Evolutionary conservation across 92 coral and sea anemone species (phyloP).

Genomic region (Epizoanthus rinbou): DNA sequence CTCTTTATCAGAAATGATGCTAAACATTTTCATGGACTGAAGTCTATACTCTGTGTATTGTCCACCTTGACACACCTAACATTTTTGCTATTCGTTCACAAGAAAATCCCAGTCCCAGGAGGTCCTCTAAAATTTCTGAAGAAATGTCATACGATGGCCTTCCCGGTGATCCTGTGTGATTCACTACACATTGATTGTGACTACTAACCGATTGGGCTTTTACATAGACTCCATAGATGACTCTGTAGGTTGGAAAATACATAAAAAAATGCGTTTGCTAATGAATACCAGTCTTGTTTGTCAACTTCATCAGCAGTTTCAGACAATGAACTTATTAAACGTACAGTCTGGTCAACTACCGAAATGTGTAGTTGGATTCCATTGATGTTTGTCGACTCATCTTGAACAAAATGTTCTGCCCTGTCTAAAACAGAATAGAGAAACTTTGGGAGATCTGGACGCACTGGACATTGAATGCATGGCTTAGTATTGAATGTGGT

Average conservation of each 20-base stretch:
- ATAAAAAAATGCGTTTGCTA: constrained; percentile 11
- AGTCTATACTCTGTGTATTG: not conserved
- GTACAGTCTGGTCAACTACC: too few relatives aligned
- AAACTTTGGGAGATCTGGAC: too few relatives aligned
- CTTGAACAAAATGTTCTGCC: too few relatives aligned
- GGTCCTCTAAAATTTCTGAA: constrained; percentile 21
- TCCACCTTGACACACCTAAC: constrained; percentile 16
- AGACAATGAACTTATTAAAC: too few relatives aligned
- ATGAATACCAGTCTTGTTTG: constrained; percentile 11
- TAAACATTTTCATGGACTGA: not conserved
- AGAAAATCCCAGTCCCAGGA: constrained; percentile 14
- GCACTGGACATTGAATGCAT: too few relatives aligned
- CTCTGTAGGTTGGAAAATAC: not conserved
- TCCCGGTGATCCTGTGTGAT: constrained; percentile 19
- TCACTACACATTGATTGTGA: constrained; percentile 11
- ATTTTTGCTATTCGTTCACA: not conserved
- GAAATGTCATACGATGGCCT: constrained; percentile 10
- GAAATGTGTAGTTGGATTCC: too few relatives aligned
- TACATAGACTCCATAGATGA: constrained; percentile 4
- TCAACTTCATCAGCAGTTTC: not conserved
- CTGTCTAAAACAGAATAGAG: too few relatives aligned
- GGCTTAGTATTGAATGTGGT: too few relatives aligned
- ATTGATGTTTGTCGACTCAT: too few relatives aligned
- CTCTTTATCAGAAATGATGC: not conserved
- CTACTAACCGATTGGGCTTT: constrained; percentile 4